Conservation (phyloP, 2,113 vertebrate species). For the Salvelinus fontinalis region DNA sequence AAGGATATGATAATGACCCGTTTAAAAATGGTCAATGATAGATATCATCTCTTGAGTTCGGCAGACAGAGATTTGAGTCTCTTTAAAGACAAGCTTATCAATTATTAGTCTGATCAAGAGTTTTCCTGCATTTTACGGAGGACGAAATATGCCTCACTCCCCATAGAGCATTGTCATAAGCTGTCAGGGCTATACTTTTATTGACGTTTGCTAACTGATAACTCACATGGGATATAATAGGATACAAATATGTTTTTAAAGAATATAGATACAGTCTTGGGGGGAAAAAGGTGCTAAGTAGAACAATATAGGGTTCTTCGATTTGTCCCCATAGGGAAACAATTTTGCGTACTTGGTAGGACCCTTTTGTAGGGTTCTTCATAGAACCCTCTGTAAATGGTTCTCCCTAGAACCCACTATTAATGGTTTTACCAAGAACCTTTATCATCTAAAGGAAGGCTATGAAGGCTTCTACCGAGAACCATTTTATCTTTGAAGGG, state of each 20-base stretch:
- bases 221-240: constrained; percentile 26
- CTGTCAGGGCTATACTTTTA: constrained; percentile 61
- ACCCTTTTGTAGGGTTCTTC: no score
- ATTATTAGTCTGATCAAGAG: constrained; percentile 66
- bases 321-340: no score
- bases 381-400: no score
- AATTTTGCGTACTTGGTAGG: no score
- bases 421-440: no score
- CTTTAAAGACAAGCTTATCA: constrained; percentile 58
- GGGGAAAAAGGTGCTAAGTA: no score
- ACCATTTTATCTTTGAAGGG: no score
- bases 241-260: neutral
- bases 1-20: constrained; percentile 43
- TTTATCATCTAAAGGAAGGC: no score
- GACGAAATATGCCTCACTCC: constrained; percentile 62
- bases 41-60: constrained; percentile 36
- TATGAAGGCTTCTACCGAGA: no score
- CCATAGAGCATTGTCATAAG: constrained; percentile 44
- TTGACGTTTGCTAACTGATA: constrained; percentile 64
- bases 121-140: constrained; percentile 50
- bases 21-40: constrained; percentile 21
- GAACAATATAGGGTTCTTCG: no score
- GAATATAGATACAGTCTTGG: constrained; percentile 11
- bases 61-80: constrained; percentile 40
- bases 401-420: no score